A percentile compares a stretch with the other conserved stretches of the same genome.
These are phyloP conservation scores for Drosophila teissieri DNA, from an alignment of 1,140 invertebrate species.

Conservation along the genomic window DNA sequence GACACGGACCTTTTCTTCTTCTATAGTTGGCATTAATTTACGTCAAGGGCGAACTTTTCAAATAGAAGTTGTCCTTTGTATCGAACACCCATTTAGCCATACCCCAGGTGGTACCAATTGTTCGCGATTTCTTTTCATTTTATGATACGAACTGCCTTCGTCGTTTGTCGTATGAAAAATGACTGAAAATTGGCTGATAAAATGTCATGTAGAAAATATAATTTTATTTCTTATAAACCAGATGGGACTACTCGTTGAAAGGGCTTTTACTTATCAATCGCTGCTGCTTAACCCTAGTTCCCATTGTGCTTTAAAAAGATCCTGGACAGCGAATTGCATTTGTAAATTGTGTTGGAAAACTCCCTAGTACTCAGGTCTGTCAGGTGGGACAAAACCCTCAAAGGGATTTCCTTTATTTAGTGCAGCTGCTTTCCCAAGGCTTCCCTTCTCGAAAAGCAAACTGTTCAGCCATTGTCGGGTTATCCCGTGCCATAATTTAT, in stretches of 20 bases:
- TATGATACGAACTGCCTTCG: not conserved
- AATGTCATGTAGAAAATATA: not conserved
- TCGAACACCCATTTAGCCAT: not conserved
- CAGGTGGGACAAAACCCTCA: slow-evolving; percentile 10
- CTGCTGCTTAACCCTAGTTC: not conserved
- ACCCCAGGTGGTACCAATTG: slow-evolving; percentile 7
- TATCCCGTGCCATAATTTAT: slow-evolving; percentile 23
- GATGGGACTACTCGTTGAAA: not conserved
- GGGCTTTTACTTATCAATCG: not conserved
- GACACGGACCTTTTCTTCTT: not conserved
- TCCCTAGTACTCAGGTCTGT: not conserved
- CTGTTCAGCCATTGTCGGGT: slow-evolving; percentile 26
- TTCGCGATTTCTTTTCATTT: not conserved
- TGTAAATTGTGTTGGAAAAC: slow-evolving; percentile 1
- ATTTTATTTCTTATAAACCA: not conserved
- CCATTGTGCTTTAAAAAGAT: not conserved
- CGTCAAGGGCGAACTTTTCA: not conserved
- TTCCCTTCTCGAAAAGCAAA: slow-evolving; percentile 10
- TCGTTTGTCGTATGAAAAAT: too few species aligned
- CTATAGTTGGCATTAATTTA: slow-evolving; percentile 1
- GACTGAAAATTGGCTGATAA: too few species aligned
- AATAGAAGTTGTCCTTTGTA: not conserved
- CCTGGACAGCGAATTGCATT: not conserved
- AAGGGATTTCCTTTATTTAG: slow-evolving; percentile 7
- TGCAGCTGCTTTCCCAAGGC: slow-evolving; percentile 8